These are phyloP conservation scores for Xylota segnis DNA, from an alignment of 2,888 invertebrate genomes.

Conservation along the genomic window DNA sequence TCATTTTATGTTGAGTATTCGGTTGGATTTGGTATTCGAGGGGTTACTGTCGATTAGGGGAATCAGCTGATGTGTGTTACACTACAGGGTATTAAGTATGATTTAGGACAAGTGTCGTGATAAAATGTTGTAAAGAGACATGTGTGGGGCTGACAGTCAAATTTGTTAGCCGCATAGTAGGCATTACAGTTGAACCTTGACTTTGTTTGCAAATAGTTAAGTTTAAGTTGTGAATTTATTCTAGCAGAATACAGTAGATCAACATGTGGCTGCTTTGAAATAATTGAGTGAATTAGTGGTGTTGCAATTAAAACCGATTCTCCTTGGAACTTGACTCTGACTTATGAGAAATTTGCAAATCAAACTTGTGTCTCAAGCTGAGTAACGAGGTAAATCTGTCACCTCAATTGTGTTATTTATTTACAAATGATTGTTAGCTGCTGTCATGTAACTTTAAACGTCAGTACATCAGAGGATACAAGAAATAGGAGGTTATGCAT, in stretches of 20 bases:
- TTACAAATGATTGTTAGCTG: not conserved
- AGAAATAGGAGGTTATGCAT: too few relatives aligned
- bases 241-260: not conserved
- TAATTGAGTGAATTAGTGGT: constrained; percentile 51
- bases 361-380: not conserved
- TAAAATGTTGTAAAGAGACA: constrained; percentile 1
- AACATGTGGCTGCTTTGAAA: not conserved
- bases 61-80: constrained; percentile 55
- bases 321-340: constrained; percentile 37
- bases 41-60: constrained; percentile 40
- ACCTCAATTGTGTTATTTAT: constrained; percentile 45
- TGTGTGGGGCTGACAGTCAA: constrained; percentile 1
- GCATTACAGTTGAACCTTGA: constrained; percentile 47
- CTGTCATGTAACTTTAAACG: not conserved
- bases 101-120: constrained; percentile 47
- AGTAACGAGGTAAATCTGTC: constrained; percentile 34
- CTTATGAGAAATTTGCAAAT: not conserved
- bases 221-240: constrained; percentile 25
- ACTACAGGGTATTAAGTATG: constrained; percentile 27
- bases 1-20: constrained; percentile 50
- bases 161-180: not conserved
- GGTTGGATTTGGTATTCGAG: constrained; percentile 13
- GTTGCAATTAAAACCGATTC: constrained; percentile 46
- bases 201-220: constrained; percentile 51
- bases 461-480: not conserved